These are phyloP conservation scores for Aspiorhynchus laticeps DNA, from an alignment of 2,113 vertebrate species.

Conservation along the genomic window DNA sequence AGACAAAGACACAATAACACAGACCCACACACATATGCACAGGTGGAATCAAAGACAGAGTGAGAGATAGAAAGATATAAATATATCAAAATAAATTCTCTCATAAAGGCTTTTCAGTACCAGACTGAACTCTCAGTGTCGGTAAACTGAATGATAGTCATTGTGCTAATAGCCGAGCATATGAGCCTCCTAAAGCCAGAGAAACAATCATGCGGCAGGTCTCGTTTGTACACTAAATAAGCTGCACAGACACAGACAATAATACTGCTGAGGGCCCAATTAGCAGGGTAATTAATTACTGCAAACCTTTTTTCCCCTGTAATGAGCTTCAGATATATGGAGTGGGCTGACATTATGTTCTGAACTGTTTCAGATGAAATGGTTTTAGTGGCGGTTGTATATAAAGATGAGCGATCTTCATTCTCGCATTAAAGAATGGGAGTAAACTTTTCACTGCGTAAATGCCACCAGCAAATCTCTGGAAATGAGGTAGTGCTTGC, in stretches of 20 bases:
- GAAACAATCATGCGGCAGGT: constrained; percentile 44
- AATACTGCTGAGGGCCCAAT: constrained; percentile 55
- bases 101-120: constrained; percentile 15
- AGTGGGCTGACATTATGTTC: constrained; percentile 45
- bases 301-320: constrained; percentile 50
- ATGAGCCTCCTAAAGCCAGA: constrained; percentile 21
- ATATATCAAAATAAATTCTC: constrained; percentile 25
- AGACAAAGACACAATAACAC: constrained; percentile 17
- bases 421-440: constrained; percentile 40
- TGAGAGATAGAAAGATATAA: not conserved
- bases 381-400: constrained; percentile 46
- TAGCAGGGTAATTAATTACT: constrained; percentile 54
- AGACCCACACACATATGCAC: constrained; percentile 4
- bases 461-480: constrained; percentile 36
- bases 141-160: constrained; percentile 38
- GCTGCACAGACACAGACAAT: constrained; percentile 51
- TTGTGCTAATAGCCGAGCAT: constrained; percentile 35
- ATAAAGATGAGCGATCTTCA: constrained; percentile 46
- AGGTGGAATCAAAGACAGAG: constrained; percentile 2
- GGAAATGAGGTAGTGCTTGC: constrained; percentile 4
- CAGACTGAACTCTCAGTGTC: constrained; percentile 4
- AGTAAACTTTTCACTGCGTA: constrained; percentile 50
- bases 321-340: constrained; percentile 53
- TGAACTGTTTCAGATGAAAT: constrained; percentile 48
- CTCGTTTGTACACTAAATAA: constrained; percentile 55